These are phyloP conservation scores for Dryobotodes eremita DNA, from an alignment of 2,888 invertebrate genomes.

Conservation along the genomic window DNA sequence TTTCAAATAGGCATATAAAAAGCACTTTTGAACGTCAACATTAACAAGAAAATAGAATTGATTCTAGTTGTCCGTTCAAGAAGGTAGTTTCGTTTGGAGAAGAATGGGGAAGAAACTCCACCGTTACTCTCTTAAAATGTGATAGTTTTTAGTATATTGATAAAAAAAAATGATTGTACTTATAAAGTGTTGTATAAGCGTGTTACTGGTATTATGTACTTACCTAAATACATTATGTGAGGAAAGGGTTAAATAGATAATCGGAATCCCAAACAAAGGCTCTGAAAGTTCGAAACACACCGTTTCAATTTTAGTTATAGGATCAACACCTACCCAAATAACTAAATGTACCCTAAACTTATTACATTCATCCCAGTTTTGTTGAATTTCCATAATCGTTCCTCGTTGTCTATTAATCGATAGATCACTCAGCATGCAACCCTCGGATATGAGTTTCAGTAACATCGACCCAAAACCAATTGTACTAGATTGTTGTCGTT, in stretches of 20 bases:
- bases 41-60: too few species aligned
- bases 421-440: conserved; percentile 62
- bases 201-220: not conserved
- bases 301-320: conserved; percentile 22
- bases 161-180: not conserved
- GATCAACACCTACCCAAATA: conserved; percentile 38
- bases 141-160: not conserved
- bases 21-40: too few species aligned
- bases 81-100: too few species aligned
- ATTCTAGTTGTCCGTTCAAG: too few species aligned
- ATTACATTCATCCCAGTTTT: conserved; percentile 63
- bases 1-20: too few species aligned
- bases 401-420: conserved; percentile 64
- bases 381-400: conserved; percentile 68
- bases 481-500: conserved; percentile 78
- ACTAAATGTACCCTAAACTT: conserved; percentile 49
- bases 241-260: conserved; percentile 37
- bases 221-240: not conserved
- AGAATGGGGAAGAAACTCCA: not conserved
- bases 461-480: conserved; percentile 72
- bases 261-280: conserved; percentile 35
- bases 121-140: not conserved
- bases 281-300: conserved; percentile 25
- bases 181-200: not conserved
- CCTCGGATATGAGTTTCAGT: conserved; percentile 68